Conservation (phyloP, 2,888 invertebrate species). For the Drosophila anomelani region DNA sequence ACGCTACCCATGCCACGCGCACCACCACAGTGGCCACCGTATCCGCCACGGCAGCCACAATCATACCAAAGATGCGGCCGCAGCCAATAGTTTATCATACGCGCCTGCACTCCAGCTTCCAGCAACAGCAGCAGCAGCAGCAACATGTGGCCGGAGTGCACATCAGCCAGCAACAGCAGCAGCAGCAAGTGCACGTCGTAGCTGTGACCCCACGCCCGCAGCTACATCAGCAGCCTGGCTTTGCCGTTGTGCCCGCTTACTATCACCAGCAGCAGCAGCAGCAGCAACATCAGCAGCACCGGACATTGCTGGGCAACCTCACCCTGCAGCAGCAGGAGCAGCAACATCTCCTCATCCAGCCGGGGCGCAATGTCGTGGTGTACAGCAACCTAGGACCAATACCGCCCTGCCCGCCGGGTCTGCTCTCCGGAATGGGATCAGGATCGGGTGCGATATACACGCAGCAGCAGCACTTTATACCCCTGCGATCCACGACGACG, state of each 20-base stretch:
- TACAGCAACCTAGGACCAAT: conserved; percentile 81
- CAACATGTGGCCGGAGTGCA: conserved; percentile 50
- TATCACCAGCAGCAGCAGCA: conserved; percentile 57
- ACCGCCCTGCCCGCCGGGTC: conserved; percentile 83
- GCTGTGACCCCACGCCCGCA: conserved; percentile 55
- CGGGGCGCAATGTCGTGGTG: conserved; percentile 82
- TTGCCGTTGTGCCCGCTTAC: conserved; percentile 56
- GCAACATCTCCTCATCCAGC: conserved; percentile 81
- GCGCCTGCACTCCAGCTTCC: conserved; percentile 58
- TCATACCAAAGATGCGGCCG: conserved; percentile 63
- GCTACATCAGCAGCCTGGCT: conserved; percentile 47
- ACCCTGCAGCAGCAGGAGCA: conserved; percentile 67
- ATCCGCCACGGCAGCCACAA: conserved; percentile 49
- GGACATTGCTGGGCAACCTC: conserved; percentile 50
- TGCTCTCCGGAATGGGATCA: conserved; percentile 51
- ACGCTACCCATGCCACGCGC: conserved; percentile 75
- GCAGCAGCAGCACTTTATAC: conserved; percentile 81
- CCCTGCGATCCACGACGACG: conserved; percentile 72
- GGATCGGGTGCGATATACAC: conserved; percentile 39
- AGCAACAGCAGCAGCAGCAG: conserved; percentile 64
- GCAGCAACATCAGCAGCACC: conserved; percentile 43
- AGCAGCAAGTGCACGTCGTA: conserved; percentile 56
- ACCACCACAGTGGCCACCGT: conserved; percentile 63
- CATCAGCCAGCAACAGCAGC: conserved; percentile 55
- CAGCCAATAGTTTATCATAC: conserved; percentile 65